phyloP scores from a whole-genome alignment of 2,797 vertebrate genomes.

The Sebastolobus alascanus region DNA sequence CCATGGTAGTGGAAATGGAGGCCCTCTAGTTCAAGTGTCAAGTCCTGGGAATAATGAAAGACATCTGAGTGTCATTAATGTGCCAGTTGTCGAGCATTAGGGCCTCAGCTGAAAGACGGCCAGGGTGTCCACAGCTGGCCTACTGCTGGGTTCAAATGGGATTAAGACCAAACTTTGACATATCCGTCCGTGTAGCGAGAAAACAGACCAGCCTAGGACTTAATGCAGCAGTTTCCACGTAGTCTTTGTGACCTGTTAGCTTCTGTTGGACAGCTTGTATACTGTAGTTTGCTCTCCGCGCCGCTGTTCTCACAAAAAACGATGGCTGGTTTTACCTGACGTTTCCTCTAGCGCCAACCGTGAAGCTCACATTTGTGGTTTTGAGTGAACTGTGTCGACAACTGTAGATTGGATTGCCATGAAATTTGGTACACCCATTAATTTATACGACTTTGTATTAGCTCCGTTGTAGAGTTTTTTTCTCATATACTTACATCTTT shows the following conservation, averaged over 20 bases:
- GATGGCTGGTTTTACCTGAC: background rate
- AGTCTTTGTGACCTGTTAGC: conserved; percentile 1
- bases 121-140: conserved; percentile 45
- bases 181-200: background rate
- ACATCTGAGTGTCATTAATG: conserved; percentile 69
- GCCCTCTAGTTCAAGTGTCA: conserved; percentile 66
- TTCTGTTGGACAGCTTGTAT: conserved; percentile 20
- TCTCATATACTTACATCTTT: too few relatives aligned
- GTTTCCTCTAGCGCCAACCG: too few relatives aligned
- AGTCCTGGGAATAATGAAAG: conserved; percentile 67
- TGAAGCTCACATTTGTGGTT: background rate
- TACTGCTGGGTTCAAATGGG: conserved; percentile 14
- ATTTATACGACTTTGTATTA: too few relatives aligned
- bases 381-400: background rate
- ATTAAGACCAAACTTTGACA: conserved; percentile 40
- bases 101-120: conserved; percentile 21
- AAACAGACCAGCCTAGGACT: conserved; percentile 5
- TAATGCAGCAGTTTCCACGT: background rate
- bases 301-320: background rate
- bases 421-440: background rate
- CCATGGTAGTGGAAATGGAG: conserved; percentile 46
- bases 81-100: conserved; percentile 29
- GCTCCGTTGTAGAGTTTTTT: too few relatives aligned
- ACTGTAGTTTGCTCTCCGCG: background rate
- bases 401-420: background rate